Evolutionary conservation across 2,113 vertebrate genomes (phyloP).

Genomic region (Collichthys lucidus): DNA sequence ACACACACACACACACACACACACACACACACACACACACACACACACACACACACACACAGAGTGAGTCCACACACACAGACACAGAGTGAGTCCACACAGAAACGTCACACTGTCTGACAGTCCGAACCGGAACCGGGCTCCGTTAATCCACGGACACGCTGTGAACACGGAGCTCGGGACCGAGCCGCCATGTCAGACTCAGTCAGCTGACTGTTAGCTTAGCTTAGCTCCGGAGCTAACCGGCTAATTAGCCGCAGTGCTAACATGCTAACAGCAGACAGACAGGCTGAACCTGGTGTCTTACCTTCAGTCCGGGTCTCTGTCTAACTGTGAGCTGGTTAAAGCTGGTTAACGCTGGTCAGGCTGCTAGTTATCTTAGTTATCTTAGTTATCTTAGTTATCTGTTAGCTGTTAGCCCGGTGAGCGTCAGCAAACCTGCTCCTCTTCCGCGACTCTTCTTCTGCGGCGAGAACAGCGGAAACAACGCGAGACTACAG

Average conservation of each 20-base stretch:
- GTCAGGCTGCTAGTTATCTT: conserved; percentile 1
- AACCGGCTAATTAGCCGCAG: conserved; percentile 58
- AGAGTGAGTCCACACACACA: too few relatives aligned
- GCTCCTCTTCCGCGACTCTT: conserved; percentile 62
- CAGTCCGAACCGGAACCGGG: not conserved
- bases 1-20: too few relatives aligned
- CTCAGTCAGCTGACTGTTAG: conserved; percentile 4
- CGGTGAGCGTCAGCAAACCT: conserved; percentile 55
- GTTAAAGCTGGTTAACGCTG: not conserved
- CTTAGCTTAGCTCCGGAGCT: conserved; percentile 36
- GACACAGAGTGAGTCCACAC: too few relatives aligned
- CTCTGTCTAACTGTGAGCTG: conserved; percentile 6
- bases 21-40: too few relatives aligned
- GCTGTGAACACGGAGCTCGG: not conserved
- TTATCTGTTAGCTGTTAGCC: conserved; percentile 48
- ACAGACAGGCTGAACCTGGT: fast-evolving
- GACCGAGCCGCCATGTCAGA: too few relatives aligned
- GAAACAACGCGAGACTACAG: conserved; percentile 8
- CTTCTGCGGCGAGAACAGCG: not conserved
- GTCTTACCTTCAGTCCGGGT: conserved; percentile 47
- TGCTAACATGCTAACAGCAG: conserved; percentile 42
- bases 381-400: too few relatives aligned
- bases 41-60: too few relatives aligned
- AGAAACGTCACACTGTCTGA: too few relatives aligned
- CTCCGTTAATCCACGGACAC: fast-evolving